Evolutionary conservation across 64 coral and sea anemone genomes (phyloP).

Genomic region (Porites australiensis): DNA sequence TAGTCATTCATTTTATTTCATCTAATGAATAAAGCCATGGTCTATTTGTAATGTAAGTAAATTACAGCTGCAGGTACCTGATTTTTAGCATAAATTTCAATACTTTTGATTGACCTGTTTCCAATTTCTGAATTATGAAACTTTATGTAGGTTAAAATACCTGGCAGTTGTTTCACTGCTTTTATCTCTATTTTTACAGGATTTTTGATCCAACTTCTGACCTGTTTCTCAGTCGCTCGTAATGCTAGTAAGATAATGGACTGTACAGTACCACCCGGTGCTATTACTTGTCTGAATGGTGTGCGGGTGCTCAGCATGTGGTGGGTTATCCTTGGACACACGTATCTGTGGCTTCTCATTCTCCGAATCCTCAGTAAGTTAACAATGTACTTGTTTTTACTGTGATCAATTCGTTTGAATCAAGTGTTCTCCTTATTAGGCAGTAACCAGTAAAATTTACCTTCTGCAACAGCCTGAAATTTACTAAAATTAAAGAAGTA

Average conservation of each 20-base stretch:
- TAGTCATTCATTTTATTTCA: no score
- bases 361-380: slow-evolving; percentile 61
- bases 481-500: no score
- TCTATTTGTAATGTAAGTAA: no score
- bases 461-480: no score
- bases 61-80: no score
- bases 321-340: slow-evolving; percentile 95
- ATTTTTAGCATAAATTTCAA: no score
- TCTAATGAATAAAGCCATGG: no score
- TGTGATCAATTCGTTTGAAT: no score
- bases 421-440: no score
- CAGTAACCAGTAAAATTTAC: no score
- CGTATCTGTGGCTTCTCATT: slow-evolving; percentile 43
- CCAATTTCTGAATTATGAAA: no score
- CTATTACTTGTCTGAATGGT: slow-evolving; percentile 87
- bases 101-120: no score
- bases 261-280: slow-evolving; percentile 71
- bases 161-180: neutral
- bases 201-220: slow-evolving; percentile 39
- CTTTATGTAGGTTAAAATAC: neutral
- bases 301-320: slow-evolving; percentile 88
- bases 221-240: slow-evolving; percentile 49
- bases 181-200: slow-evolving; percentile 3
- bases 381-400: neutral
- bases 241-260: slow-evolving; percentile 71